These are phyloP conservation scores for Lepus americanus DNA, from an alignment of 2,113 vertebrate species.

Conservation along the genomic window DNA sequence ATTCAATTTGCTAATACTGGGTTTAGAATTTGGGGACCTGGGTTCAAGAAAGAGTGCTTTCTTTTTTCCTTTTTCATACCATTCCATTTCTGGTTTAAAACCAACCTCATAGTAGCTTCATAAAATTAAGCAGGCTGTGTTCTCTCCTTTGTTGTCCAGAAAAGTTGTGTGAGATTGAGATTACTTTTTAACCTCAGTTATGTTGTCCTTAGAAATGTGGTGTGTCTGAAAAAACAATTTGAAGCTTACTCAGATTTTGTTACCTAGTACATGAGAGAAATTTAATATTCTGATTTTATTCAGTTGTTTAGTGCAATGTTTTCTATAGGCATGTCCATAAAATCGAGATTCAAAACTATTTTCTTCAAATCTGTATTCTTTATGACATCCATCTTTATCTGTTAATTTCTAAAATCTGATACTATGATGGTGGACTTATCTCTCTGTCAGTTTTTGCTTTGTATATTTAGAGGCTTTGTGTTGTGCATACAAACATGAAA, in stretches of 20 bases:
- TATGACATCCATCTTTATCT: background rate
- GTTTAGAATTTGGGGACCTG: background rate
- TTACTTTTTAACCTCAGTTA: slow-evolving; percentile 4
- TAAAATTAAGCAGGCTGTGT: background rate
- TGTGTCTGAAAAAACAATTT: background rate
- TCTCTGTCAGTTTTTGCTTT: slow-evolving; percentile 49
- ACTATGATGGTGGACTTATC: background rate
- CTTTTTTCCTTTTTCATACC: background rate
- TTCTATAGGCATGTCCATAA: background rate
- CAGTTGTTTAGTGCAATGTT: background rate
- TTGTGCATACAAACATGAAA: background rate
- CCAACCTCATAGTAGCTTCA: background rate
- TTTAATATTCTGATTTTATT: background rate
- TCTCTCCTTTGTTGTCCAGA: background rate
- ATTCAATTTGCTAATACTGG: background rate
- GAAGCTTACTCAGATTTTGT: slow-evolving; percentile 14
- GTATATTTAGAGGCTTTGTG: slow-evolving; percentile 18
- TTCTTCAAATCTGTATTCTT: background rate
- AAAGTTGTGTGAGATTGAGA: background rate
- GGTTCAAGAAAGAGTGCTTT: background rate
- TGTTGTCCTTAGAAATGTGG: background rate
- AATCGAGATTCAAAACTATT: slow-evolving; percentile 32
- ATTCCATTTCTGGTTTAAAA: background rate
- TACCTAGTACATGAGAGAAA: background rate
- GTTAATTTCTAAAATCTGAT: slow-evolving; percentile 11